phyloP scores from a whole-genome alignment of 2,113 vertebrate genomes.

The Thamnaconus septentrionalis region DNA sequence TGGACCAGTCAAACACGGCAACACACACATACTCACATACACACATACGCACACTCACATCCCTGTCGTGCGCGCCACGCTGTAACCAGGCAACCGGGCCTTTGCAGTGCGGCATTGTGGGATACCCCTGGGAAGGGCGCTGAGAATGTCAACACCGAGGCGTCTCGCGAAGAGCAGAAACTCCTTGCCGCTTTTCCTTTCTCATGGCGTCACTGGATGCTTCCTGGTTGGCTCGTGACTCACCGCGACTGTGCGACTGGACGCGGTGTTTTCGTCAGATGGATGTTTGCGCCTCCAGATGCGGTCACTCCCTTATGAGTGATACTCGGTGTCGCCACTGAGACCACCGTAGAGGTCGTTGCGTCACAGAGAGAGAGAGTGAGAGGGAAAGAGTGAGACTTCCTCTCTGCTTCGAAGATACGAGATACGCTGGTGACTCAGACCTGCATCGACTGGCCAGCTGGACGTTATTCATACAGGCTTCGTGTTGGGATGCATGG shows the following conservation, averaged over 20 bases:
- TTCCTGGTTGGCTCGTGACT: conserved; percentile 51
- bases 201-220: conserved; percentile 3
- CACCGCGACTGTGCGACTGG: conserved; percentile 22
- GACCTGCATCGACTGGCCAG: too few relatives aligned
- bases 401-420: background rate
- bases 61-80: conserved; percentile 39
- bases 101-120: conserved; percentile 75
- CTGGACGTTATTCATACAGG: too few relatives aligned
- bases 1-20: background rate
- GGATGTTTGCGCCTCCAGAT: conserved; percentile 28
- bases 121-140: conserved; percentile 77
- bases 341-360: conserved; percentile 25
- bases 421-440: too few relatives aligned
- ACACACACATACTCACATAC: background rate
- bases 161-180: conserved; percentile 43
- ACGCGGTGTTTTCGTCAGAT: conserved; percentile 48
- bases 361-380: conserved; percentile 16
- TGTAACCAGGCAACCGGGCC: conserved; percentile 68
- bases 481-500: too few relatives aligned
- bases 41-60: conserved; percentile 2
- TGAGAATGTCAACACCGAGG: conserved; percentile 70
- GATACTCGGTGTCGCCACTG: conserved; percentile 42
- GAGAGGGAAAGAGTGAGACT: conserved; percentile 8
- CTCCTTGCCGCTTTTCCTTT: background rate
- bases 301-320: conserved; percentile 6